phyloP scores from a whole-genome alignment of 2,797 vertebrate genomes.

The Phalanger gymnotis region DNA sequence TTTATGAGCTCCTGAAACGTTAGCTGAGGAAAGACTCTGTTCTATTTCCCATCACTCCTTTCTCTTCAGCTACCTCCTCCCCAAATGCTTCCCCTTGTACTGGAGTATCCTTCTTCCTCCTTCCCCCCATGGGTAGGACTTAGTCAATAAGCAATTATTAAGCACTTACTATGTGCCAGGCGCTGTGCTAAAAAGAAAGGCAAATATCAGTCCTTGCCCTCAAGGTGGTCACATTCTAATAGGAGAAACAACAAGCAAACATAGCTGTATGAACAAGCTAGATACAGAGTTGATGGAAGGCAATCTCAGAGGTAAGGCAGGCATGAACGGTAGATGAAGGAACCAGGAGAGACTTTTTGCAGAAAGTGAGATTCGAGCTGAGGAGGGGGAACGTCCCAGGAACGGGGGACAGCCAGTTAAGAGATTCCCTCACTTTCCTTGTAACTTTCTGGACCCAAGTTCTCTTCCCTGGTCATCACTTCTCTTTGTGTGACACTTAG shows the following conservation, averaged over 20 bases:
- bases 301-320: background rate
- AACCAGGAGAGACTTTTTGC: background rate
- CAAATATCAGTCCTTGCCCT: background rate
- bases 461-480: background rate
- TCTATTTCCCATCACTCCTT: background rate
- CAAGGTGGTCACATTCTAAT: background rate
- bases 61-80: background rate
- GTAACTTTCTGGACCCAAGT: background rate
- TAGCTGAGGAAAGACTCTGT: background rate
- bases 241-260: background rate
- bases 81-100: background rate
- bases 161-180: background rate
- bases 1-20: background rate
- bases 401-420: background rate
- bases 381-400: background rate
- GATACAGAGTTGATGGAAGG: background rate
- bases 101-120: background rate
- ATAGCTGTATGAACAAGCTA: background rate
- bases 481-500: background rate
- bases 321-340: background rate
- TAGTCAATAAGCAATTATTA: background rate
- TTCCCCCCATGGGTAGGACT: background rate
- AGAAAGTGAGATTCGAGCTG: background rate
- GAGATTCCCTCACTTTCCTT: background rate
- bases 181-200: background rate